Evolutionary conservation across 2,888 invertebrate genomes (phyloP), one percentile per base, ranked within the genome.

Genomic region (Drosophila birchii): DNA sequence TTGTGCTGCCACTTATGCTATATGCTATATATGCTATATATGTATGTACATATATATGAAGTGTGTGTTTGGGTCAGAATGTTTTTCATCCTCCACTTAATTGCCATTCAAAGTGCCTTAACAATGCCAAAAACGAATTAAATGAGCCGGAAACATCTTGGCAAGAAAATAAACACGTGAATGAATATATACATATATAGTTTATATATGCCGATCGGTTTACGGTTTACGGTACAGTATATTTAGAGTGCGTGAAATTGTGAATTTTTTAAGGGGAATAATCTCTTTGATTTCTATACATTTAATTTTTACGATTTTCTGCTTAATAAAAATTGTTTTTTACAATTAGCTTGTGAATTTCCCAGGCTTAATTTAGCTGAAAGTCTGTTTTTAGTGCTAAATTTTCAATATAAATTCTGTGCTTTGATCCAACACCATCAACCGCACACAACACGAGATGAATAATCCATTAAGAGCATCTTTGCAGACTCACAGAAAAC

Each of bases 11-110:
- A 55, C 41, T 47, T 38, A 26, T 16, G 16, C 23, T 4, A 7
- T 14, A 8, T 44, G n/a, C n/a, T n/a, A n/a, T n/a, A n/a, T 38
- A 26, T 16, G 16, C 23, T 4, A 7, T 14, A 8, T 44, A 8
- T 7, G 14, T 44, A 14, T 39, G 1, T 29, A 29, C 5, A 5
- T 29, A 9, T 9, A 1, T 7, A 29, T 8, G 2, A 9, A 8
- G 41, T 34, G 34, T 61, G 18, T 18, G 34, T 38, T 34, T 26
- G 63, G 55, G 58, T 53, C 67, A 41, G 36, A 81, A 81, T 75
- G 70, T 67, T 82, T 78, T 83, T 79, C 66, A 71, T 67, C 80
- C 78, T 57, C 47, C 78, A 88, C 80, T 80, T 82, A 88, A 83
- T 83, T 79, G 83, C 76, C 86, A 74, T 76, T 73, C 68, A 82